Base-by-base conservation (phyloP, 2,888 invertebrate species). In the Chloromyia formosa region DNA sequence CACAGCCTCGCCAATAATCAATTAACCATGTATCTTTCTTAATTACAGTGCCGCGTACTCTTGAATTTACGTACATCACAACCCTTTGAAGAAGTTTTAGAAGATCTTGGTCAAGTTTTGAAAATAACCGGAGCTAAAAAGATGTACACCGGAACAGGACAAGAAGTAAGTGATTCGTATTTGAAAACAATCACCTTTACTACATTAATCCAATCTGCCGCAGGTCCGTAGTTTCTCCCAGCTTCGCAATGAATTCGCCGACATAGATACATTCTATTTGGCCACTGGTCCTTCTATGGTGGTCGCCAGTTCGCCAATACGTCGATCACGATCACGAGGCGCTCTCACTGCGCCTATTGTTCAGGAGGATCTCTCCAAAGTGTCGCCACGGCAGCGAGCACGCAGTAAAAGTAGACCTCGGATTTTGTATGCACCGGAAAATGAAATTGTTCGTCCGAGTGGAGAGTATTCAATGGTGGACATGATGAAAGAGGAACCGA, bases 201-300 rank as follows among this genome's bases (percentile, higher is more conserved):
- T 4, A 35, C 7, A 35, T 35, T 35, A 35, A 35, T 35, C n/a
- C 58, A 74, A n/a, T 60, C 45, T 58, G 4, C 20, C 27, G 3
- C 27, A 94, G 95, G 93, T 97, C 1, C 89, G 95, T 80, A 96
- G 97, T 84, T 97, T 96, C 84, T 96, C 96, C 0, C 97, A 97
- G 81, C 87, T 97, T 72, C 90, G 96, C 64, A 95, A 96, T 84
- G 97, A 97, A 83, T 95, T 96, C 82, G 93, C 94, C 14, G 95
- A 95, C 81, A 92, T 95, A 73, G 95, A 96, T 83, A 95, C 95
- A 3, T 97, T 97, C 86, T 95, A 95, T 83, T 87, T 96, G 82
- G 83, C 85, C 75, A 84, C 84, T 10, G 85, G 84, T n/a, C 81
- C 84, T 16, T 82, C 84, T 23, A 80, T 86, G 49, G 82, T 84